phyloP scores from a whole-genome alignment of 2,113 vertebrate species.

The Esox niger region DNA sequence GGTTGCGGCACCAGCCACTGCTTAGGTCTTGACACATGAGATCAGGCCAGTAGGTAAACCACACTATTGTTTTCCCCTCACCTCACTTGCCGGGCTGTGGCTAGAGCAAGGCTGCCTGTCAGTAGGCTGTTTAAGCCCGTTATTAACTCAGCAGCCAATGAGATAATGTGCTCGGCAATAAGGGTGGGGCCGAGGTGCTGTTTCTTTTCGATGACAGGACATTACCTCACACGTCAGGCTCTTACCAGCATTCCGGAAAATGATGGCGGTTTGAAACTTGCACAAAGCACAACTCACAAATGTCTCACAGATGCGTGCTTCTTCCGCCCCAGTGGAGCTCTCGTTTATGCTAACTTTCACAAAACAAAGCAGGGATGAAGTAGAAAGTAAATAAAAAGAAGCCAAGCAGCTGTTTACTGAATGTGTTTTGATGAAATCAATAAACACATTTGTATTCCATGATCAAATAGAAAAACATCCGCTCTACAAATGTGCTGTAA shows the following conservation, averaged over 20 bases:
- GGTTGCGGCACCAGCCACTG: constrained; percentile 41
- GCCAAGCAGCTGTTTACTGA: constrained; percentile 32
- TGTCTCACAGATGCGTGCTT: constrained; percentile 68
- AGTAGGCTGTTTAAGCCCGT: no score
- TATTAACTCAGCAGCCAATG: no score
- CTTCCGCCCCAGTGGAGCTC: constrained; percentile 27
- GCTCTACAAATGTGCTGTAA: constrained; percentile 18
- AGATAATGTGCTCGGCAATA: no score
- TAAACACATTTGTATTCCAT: constrained; percentile 36
- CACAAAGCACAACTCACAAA: constrained; percentile 58
- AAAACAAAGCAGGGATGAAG: constrained; percentile 5
- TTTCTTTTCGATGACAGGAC: constrained; percentile 54
- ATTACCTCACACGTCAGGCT: constrained; percentile 66
- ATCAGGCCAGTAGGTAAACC: constrained; percentile 42
- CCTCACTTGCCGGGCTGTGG: constrained; percentile 47
- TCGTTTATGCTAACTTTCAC: constrained; percentile 6
- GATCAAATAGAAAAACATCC: constrained; percentile 36
- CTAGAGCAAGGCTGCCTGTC: constrained; percentile 42
- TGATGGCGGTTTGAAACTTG: constrained; percentile 62
- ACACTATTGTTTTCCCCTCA: constrained; percentile 41
- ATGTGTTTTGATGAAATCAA: constrained; percentile 41
- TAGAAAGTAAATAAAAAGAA: constrained; percentile 11
- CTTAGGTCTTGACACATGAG: constrained; percentile 41
- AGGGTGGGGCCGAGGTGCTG: no score
- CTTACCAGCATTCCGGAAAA: constrained; percentile 67